phyloP scores from a whole-genome alignment of 2,888 invertebrate genomes.

The Hemaris fuciformis region DNA sequence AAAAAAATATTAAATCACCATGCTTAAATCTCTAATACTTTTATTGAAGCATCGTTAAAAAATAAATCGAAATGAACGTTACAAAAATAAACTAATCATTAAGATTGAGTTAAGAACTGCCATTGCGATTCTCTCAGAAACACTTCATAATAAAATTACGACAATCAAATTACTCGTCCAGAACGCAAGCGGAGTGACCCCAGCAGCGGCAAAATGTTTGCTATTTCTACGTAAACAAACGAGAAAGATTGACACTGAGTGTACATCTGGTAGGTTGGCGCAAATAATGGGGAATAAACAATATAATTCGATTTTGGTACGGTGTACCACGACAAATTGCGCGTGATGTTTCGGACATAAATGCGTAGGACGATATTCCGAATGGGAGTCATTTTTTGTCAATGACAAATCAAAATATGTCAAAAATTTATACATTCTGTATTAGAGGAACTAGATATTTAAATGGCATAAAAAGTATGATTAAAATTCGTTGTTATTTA shows the following conservation, averaged over 20 bases:
- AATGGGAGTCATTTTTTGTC: background rate
- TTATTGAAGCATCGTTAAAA: background rate
- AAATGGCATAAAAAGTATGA: background rate
- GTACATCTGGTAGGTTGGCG: constrained; percentile 78
- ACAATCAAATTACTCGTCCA: constrained; percentile 68
- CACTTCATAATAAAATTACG: constrained; percentile 62
- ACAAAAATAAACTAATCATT: constrained; percentile 27
- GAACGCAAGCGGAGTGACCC: constrained; percentile 70
- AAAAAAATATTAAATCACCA: background rate
- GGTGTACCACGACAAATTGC: constrained; percentile 66
- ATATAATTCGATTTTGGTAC: constrained; percentile 75
- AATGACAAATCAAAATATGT: background rate
- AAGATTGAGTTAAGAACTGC: constrained; percentile 42
- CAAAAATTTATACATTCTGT: background rate
- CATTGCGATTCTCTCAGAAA: constrained; percentile 43
- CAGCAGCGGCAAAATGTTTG: constrained; percentile 63
- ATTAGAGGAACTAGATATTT: background rate
- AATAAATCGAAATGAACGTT: background rate
- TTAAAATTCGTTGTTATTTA: background rate
- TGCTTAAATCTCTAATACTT: background rate
- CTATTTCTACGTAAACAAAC: constrained; percentile 78
- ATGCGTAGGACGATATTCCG: background rate
- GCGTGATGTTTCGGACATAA: constrained; percentile 34
- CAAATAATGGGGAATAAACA: constrained; percentile 79
- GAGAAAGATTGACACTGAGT: constrained; percentile 75